Base-by-base conservation (phyloP, 2,888 invertebrate genomes). In the Eilema depressum region DNA sequence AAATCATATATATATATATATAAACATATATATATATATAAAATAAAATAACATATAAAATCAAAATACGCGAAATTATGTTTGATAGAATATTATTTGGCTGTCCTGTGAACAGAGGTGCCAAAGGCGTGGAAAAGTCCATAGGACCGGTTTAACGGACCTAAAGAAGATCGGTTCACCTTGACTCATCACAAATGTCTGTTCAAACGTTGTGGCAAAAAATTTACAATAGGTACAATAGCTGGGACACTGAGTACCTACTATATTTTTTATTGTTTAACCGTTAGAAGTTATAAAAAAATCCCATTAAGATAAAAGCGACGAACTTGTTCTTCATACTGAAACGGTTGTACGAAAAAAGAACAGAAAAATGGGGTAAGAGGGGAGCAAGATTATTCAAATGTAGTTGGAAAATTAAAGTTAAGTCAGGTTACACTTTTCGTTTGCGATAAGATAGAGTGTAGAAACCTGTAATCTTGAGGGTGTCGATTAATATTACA, bases 101-200 rank as follows among this genome's bases (percentile, higher is more conserved):
- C n/a, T 10, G 3, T 47, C 20, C 0, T 20, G 20, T 47, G 17
- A 53, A n/a, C 53, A 53, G n/a, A n/a, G n/a, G n/a, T n/a, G 77
- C 66, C 71, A 74, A 68, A 25, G 66, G 59, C 71, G 69, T 73
- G 75, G 80, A 74, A 79, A 69, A 75, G 69, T 78, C 75, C 63
- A 17, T 65, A 53, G 67, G 70, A 90, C 91, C 85, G 87, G 89
- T 90, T 85, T 83, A 83, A 84, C 84, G 80, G 79, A 83, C 82
- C 75, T 75, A 76, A 81, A 77, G 81, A 85, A 73, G 83, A 82
- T 85, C 69, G 71, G 78, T 78, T 89, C 85, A 88, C 91, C 91
- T 91, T 91, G 91, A 90, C 91, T 87, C 82, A 72, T 77, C 64
- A 74, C 75, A 86, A 89, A 88, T 88, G 88, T 83, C 88, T 85